A percentile compares a stretch with the other conserved stretches of the same genome.
Evolutionary conservation across 2,113 vertebrate genomes (phyloP).

Genomic region (human): GRCh38 chr16:23930501-23931000

Average conservation of each 20-base stretch:
- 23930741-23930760: background rate
- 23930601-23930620: background rate
- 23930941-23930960: background rate
- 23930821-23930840: background rate
- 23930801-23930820: background rate
- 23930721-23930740: background rate
- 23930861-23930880: background rate
- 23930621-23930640: constrained; percentile 32
- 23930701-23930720: background rate
- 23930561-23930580: no score
- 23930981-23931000: background rate
- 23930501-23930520: no score
- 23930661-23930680: constrained; percentile 29
- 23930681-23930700: background rate
- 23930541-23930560: no score
- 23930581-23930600: background rate
- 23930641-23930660: background rate
- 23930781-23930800: background rate
- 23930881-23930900: background rate
- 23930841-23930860: background rate
- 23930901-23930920: background rate
- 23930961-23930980: constrained; percentile 41
- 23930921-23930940: constrained; percentile 5
- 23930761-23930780: background rate
- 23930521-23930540: no score